Evolutionary conservation across 1,140 invertebrate genomes (phyloP).

Genomic region (Arion vulgaris): DNA sequence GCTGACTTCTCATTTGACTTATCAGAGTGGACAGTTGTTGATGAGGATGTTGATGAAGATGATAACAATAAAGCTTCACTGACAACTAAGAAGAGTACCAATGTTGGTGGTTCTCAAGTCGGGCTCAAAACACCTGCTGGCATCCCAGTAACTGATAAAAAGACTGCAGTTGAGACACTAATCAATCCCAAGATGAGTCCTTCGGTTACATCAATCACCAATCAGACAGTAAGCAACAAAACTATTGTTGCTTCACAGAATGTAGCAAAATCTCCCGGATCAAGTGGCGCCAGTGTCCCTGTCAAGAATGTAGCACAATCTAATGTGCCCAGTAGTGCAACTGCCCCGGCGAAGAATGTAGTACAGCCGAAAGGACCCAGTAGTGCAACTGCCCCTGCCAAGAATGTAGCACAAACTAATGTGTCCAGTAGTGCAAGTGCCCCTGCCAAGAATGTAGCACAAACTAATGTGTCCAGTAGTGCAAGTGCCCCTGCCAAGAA

Average conservation of each 20-base stretch:
- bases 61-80: not conserved
- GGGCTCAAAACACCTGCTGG: not conserved
- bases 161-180: not conserved
- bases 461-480: no score
- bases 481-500: no score
- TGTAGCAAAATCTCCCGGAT: not conserved
- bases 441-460: no score
- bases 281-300: no score
- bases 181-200: not conserved
- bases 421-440: no score
- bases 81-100: not conserved
- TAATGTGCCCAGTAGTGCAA: no score
- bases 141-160: not conserved
- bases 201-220: not conserved
- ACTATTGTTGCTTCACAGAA: not conserved
- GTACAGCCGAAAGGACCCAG: no score
- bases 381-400: no score
- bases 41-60: not conserved
- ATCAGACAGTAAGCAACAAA: not conserved
- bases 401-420: no score
- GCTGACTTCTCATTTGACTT: not conserved
- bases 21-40: not conserved
- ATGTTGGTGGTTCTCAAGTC: not conserved
- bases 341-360: no score
- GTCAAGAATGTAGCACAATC: no score